Conservation (phyloP, 2,797 vertebrate species). For the Pseudopleuronectes americanus region DNA sequence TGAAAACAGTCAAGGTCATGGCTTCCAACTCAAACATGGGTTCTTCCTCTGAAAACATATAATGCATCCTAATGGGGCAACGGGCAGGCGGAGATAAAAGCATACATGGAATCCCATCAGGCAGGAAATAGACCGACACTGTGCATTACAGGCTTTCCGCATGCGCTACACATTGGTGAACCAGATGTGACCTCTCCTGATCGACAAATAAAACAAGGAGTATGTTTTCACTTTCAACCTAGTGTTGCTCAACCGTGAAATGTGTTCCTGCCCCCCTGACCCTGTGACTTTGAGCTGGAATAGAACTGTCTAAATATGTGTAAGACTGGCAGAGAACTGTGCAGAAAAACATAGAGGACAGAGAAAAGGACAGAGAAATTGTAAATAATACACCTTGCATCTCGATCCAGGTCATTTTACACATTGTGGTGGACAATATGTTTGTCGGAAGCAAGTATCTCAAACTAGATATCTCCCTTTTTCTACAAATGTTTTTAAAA, state of each 20-base stretch:
- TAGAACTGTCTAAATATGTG: background rate
- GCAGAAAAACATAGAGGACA: background rate
- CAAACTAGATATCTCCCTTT: too few relatives aligned
- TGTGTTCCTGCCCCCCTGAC: conserved; percentile 37
- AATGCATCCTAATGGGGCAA: conserved; percentile 17
- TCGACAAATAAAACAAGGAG: conserved; percentile 18
- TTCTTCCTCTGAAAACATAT: conserved; percentile 10
- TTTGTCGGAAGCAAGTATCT: too few relatives aligned
- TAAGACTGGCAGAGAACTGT: background rate
- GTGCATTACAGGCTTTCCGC: conserved; percentile 23
- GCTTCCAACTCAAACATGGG: conserved; percentile 11
- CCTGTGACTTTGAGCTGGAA: conserved; percentile 19
- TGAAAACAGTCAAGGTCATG: conserved; percentile 14
- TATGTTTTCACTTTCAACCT: conserved; percentile 32
- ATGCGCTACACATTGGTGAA: conserved; percentile 27
- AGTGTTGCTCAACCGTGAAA: conserved; percentile 15
- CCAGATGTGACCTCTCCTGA: conserved; percentile 28
- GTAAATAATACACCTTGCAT: background rate
- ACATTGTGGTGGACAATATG: background rate
- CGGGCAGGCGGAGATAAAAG: conserved; percentile 30
- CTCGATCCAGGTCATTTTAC: background rate
- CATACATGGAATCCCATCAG: conserved; percentile 15
- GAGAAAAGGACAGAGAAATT: background rate
- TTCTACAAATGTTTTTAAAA: too few relatives aligned
- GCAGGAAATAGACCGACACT: conserved; percentile 18